Evolutionary conservation across 2,113 vertebrate species (phyloP), one percentile per base, ranked within the genome.

Genomic region (Lagopus leucura): DNA sequence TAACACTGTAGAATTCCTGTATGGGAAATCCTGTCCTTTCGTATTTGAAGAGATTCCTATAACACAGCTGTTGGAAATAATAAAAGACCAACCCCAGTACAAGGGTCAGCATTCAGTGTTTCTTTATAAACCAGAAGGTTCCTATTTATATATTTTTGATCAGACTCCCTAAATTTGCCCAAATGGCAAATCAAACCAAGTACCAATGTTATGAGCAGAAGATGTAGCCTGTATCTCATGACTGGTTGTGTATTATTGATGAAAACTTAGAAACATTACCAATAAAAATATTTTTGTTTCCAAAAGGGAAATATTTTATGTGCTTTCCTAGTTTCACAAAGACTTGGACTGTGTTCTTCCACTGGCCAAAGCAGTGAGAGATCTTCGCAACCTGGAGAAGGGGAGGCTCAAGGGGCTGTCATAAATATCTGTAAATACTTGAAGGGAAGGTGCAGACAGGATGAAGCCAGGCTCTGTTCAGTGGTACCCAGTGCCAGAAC

Each of bases 221-320:
- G 14, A 76, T 57, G 5, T 72, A n/a, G 16, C 63, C 34, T 79
- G 6, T 69, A 34, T 72, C 32, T 91, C 52, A 38, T 28, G 8
- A 3, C 3, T 76, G 17, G 6, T 42, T 65, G 6, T 65, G 57
- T 82, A 69, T 48, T 0, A 42, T 25, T 54, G 0, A 13, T 18
- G 19, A 63, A 55, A 77, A 82, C 66, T 65, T 34, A 70, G 27
- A 55, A 25, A 48, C n/a, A 6, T 66, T 58, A 48, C 8, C 10
- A n/a, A 71, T 14, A 47, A 18, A 86, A 84, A 42, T 47, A 50
- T 50, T 90, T 88, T 75, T 82, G 1, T 87, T 82, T 89, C 48
- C 30, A 54, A 72, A 85, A 63, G 48, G 27, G 16, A 65, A 89
- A 66, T 65, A 70, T 65, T 89, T 79, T 43, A 66, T 30, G 34